Evolutionary conservation across 2,888 invertebrate species (phyloP).

Genomic region (Clanis bilineata): DNA sequence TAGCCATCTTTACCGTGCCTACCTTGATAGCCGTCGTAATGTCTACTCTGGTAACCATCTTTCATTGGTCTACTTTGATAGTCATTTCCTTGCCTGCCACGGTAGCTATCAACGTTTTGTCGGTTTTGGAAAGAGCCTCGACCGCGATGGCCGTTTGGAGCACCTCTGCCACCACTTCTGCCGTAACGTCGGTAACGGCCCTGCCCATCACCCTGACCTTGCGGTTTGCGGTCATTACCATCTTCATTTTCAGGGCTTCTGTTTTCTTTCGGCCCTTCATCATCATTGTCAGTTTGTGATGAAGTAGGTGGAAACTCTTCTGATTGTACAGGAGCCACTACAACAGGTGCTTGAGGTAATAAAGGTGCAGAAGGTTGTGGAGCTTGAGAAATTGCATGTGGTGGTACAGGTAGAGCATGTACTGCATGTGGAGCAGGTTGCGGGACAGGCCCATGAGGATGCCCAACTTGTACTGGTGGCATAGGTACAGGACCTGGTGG

Average conservation of each 20-base stretch:
- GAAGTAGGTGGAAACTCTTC: constrained; percentile 41
- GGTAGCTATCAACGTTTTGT: constrained; percentile 59
- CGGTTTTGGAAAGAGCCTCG: constrained; percentile 60
- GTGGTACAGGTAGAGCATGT: constrained; percentile 22
- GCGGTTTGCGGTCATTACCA: constrained; percentile 55
- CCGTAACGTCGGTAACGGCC: constrained; percentile 63
- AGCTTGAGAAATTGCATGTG: constrained; percentile 27
- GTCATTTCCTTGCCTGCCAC: constrained; percentile 53
- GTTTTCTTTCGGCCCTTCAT: constrained; percentile 59
- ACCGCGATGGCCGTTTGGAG: constrained; percentile 70
- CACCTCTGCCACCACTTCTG: constrained; percentile 56
- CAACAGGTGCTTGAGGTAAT: constrained; percentile 31
- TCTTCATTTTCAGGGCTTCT: constrained; percentile 66
- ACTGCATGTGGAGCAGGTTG: constrained; percentile 46
- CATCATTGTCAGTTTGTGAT: constrained; percentile 50
- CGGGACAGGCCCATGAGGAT: constrained; percentile 60
- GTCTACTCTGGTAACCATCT: constrained; percentile 61
- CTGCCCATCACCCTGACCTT: constrained; percentile 72
- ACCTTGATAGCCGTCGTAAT: constrained; percentile 63
- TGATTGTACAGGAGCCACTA: constrained; percentile 25
- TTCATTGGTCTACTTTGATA: constrained; percentile 60
- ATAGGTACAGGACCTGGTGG: constrained; percentile 77
- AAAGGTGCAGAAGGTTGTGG: constrained; percentile 28
- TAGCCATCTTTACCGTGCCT: constrained; percentile 60
- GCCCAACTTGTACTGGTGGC: constrained; percentile 35